Evolutionary conservation across 2,113 vertebrate genomes (phyloP), one percentile per base, ranked within the genome.

Genomic region (Gracilinanus agilis): DNA sequence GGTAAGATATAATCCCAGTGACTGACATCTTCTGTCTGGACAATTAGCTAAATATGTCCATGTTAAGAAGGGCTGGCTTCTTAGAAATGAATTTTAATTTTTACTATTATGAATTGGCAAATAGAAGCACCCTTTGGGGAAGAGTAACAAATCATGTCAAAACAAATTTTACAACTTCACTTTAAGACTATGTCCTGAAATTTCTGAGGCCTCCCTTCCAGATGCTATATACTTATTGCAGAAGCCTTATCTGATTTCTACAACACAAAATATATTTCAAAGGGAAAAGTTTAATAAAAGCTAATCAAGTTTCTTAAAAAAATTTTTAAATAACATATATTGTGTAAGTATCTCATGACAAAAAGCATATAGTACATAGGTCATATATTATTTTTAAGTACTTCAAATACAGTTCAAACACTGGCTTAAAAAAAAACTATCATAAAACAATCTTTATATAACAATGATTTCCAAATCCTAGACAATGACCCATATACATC

Each of bases 401-500:
- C 53, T 55, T 40, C 56, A n/a, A 21, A 40, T 24, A 27, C 23
- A 58, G 75, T 83, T 3, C 2, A 40, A 83, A 55, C n/a, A 21
- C 34, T 75, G n/a, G 34, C n/a, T 34, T n/a, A 34, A 67, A 34
- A 67, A 34, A 67, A 34, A 34, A 10, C 9, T 27, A 61, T 61
- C 3, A 61, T 29, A 61, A 61, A 61, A 61, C 9, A 67, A 34
- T 67, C 29, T 67, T 67, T 13, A 67, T 75, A 75, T 75, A 75
- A 75, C 61, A 55, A 44, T 0, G 34, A 10, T 23, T 16, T 9
- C 24, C 1, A 19, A 27, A 10, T 49, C 11, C 91, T 92, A 89
- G 40, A 12, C 40, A 67, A 0, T 24, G 53, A 55, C 11, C 27
- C 5, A 2, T 40, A 55, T 0, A 11, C 3, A 24, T 1, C 53